Base-by-base conservation (phyloP, 2,888 invertebrate species). In the Synanthedon andrenaeformis region DNA sequence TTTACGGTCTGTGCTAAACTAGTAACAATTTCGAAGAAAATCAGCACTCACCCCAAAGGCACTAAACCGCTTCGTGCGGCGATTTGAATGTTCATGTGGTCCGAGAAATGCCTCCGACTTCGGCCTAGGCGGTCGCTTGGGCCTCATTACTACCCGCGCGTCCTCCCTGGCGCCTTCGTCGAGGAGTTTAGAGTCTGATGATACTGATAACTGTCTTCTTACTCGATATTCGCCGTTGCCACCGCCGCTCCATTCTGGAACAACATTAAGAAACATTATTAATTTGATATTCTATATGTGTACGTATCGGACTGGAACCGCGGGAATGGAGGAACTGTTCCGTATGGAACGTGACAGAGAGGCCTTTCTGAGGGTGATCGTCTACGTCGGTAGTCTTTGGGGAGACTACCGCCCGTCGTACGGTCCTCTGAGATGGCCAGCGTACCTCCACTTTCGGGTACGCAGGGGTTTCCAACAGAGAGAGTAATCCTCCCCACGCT, bases 41-140 rank as follows among this genome's bases (percentile, higher is more conserved):
- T 35, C 35, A 35, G 3, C 35, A 90, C 93, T 91, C 82, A 97
- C 97, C 91, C 97, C 97, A 90, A 97, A 98, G 82, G 97, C 97
- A 79, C 97, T 97, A 89, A 95, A 96, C 82, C 97, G 91, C 90
- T 97, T 97, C 74, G 94, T 93, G 80, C 95, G 91, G 84, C 96
- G 90, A 83, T 94, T 92, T 65, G 91, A 90, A 81, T 92, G 91
- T 74, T 91, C 91, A 89, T 86, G 90, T 8, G 85, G 91, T 65
- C 94, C 94, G 67, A 96, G 92, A 86, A 95, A 95, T 61, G 97
- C 97, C 89, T 98, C 98, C 17, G 97, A 97, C 83, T 97, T 97
- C 70, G 98, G 98, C 89, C 98, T 90, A 63, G 96, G 96, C 64
- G 96, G 95, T 86, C 96, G 94, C 82, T 94, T 94, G 70, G 95